Percentiles rank a stretch among this genome's conserved stretches.
Conservation (phyloP, 2,888 invertebrate species). For the Diaprepes abbreviatus region DNA sequence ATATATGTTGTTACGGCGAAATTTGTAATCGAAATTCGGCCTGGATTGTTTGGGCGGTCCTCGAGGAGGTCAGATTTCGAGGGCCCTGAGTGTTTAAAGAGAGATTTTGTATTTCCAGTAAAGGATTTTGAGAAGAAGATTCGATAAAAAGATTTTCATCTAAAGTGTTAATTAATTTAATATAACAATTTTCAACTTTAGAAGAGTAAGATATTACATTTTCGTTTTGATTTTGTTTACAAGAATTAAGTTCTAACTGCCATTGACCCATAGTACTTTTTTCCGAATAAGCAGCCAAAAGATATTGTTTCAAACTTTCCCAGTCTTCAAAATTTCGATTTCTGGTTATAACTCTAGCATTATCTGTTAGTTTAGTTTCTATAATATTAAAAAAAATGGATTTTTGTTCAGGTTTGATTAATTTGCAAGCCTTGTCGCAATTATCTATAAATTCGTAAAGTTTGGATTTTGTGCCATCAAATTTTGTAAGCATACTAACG, state of each 20-base stretch:
- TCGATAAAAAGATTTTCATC: too few species aligned
- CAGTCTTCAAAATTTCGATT: slow-evolving; percentile 52
- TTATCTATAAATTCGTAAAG: slow-evolving; percentile 43
- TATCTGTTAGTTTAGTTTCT: slow-evolving; percentile 53
- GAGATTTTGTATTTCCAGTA: too few species aligned
- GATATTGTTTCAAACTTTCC: slow-evolving; percentile 34
- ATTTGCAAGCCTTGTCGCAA: slow-evolving; percentile 38
- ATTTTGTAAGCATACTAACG: slow-evolving; percentile 41
- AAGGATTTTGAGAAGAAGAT: too few species aligned
- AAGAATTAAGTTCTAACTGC: slow-evolving; percentile 57
- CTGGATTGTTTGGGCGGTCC: too few species aligned
- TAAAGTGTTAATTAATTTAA: slow-evolving; percentile 30
- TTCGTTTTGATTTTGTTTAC: slow-evolving; percentile 53
- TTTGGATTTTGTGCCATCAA: slow-evolving; percentile 48
- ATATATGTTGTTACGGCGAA: too few species aligned
- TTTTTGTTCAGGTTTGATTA: slow-evolving; percentile 40
- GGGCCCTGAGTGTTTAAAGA: too few species aligned
- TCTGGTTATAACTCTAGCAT: slow-evolving; percentile 50
- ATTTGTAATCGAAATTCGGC: too few species aligned
- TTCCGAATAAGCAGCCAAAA: slow-evolving; percentile 50
- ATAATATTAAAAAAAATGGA: slow-evolving; percentile 50
- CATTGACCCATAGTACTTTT: slow-evolving; percentile 57
- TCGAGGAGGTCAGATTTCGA: too few species aligned
- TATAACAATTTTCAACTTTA: slow-evolving; percentile 38
- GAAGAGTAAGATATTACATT: slow-evolving; percentile 54